Percentiles rank a stretch among this genome's conserved stretches.
These are phyloP conservation scores for Melanargia galathea DNA, from an alignment of 2,888 invertebrate genomes.

Conservation along the genomic window DNA sequence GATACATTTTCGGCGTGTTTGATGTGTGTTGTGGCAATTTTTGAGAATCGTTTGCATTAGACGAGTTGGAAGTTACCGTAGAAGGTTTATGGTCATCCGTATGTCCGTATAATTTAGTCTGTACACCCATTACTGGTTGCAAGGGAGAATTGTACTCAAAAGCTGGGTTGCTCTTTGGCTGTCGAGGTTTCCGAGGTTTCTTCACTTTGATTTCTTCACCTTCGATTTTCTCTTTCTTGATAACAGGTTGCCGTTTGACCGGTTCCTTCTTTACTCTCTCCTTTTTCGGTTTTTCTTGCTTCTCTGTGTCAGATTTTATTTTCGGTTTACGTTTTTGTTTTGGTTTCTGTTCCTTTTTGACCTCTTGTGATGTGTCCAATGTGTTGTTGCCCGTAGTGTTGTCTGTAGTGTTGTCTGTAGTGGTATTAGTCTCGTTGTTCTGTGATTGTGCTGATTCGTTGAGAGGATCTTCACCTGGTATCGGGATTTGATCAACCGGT, in stretches of 20 bases:
- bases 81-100: constrained; percentile 18
- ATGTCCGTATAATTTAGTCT: constrained; percentile 44
- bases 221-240: constrained; percentile 44
- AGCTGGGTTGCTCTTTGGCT: constrained; percentile 55
- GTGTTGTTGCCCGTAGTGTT: background rate
- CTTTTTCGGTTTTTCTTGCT: constrained; percentile 51
- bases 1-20: constrained; percentile 41
- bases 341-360: constrained; percentile 55
- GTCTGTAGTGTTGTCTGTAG: background rate
- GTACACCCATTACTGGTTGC: constrained; percentile 55
- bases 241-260: constrained; percentile 44
- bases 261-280: constrained; percentile 47
- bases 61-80: constrained; percentile 19
- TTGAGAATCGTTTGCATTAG: constrained; percentile 22
- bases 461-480: constrained; percentile 38
- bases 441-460: constrained; percentile 28
- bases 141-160: constrained; percentile 58
- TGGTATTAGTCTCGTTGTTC: background rate
- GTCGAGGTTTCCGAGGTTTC: constrained; percentile 51
- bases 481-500: constrained; percentile 46
- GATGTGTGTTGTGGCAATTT: constrained; percentile 32
- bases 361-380: constrained; percentile 29
- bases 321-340: constrained; percentile 55
- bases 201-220: constrained; percentile 54
- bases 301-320: constrained; percentile 47